Conservation (phyloP, 2,113 vertebrate species). For the Tupaia chinensis region DNA sequence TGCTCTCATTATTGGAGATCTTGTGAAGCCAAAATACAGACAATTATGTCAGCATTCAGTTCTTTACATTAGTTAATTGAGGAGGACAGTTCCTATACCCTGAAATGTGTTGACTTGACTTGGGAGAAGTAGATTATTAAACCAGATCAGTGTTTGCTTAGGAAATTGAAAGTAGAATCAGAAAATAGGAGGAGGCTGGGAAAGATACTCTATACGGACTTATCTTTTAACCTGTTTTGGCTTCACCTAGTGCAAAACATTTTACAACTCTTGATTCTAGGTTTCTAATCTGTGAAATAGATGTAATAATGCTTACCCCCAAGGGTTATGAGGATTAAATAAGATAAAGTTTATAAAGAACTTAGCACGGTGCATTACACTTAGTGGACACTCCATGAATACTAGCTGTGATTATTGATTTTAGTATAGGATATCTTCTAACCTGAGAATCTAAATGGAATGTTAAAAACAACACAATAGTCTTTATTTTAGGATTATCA, state of each 20-base stretch:
- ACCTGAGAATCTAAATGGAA: neutral
- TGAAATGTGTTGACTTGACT: neutral
- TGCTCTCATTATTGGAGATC: neutral
- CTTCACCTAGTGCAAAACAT: neutral
- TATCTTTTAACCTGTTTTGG: conserved; percentile 36
- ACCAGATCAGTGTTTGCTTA: neutral
- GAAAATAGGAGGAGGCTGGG: neutral
- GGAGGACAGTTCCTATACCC: neutral
- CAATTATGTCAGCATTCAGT: neutral
- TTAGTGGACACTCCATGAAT: neutral
- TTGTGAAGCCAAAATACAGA: conserved; percentile 35
- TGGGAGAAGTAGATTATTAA: neutral
- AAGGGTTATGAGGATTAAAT: conserved; percentile 35
- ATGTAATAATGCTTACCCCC: conserved; percentile 39
- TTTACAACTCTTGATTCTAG: conserved; percentile 30
- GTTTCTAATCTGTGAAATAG: conserved; percentile 53
- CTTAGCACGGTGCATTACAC: neutral
- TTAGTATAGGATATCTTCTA: conserved; percentile 21
- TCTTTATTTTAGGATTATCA: neutral
- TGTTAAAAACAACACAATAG: neutral
- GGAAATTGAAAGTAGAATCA: neutral
- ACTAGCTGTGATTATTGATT: conserved; percentile 25
- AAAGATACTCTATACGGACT: neutral
- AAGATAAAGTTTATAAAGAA: conserved; percentile 9
- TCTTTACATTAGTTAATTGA: neutral